Base-by-base conservation (phyloP, 2,113 vertebrate genomes). In the Mobula birostris region DNA sequence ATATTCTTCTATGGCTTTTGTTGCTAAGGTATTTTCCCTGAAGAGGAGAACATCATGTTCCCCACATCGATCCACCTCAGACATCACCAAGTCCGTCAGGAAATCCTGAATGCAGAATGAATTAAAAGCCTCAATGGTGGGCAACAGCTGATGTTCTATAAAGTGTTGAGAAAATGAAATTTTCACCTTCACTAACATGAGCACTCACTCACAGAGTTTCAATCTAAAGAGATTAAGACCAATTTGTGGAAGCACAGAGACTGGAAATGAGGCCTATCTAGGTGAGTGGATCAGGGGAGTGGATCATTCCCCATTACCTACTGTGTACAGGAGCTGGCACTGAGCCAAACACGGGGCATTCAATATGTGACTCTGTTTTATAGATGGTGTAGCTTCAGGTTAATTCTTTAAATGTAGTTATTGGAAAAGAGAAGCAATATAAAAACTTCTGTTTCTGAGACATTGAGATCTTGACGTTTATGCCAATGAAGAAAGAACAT, bases 11-110 rank as follows among this genome's bases (percentile, higher is more conserved):
- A 99, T 98, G 95, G 98, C 97, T 96, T 99, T 99, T 95, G 98
- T 99, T 94, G 98, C 98, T 56, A 99, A 97, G 0, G 99, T 99
- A 96, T 99, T 99, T 96, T 99, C 98, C 95, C 98, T 97, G 97
- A 99, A 99, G 97, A 99, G 98, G 95, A 99, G 96, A 82, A 98
- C 98, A 14, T 99, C 98, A 0, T 99, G 98, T 15, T 99, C 98
- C 19, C 98, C 98, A 94, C 98, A 99, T 17, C 98, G 98, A 94
- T 99, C 98, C 27, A 99, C 97, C 95, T 99, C 99, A 0, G 98
- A 98, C 98, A 99, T 99, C 95, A 99, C 98, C 96, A 99, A 95
- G 95, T 99, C 98, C 0, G 98, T 98, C 94, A 99, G 96, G 96
- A 99, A 99, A 96, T 99, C 99, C 99, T 99, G 96, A 63, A 70